Base-by-base conservation (phyloP, 2,888 invertebrate species). In the Candidula unifasciata region DNA sequence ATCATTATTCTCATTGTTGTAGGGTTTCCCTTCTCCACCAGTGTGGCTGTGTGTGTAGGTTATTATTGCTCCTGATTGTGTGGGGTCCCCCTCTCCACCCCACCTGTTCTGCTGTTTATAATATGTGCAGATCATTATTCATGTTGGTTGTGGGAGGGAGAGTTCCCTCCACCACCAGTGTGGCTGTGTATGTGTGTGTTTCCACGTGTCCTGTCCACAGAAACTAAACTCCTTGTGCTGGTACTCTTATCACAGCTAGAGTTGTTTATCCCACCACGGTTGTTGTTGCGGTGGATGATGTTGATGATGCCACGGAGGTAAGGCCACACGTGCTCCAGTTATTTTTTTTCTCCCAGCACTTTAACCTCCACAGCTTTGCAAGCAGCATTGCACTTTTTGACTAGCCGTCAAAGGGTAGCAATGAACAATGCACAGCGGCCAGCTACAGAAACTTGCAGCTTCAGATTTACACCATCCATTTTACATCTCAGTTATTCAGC, bases 171-270 rank as follows among this genome's bases (percentile, higher is more conserved):
- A 6, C 44, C 30, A 18, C 74, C 30, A 21, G 54, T 44, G 24
- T n/a, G 44, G 44, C 52, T 6, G 18, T 33, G 27, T 44, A 13
- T 6, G 18, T 33, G 27, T 44, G 44, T 44, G 1, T 1, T 13
- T 13, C 8, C 44, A 44, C 54, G 18, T 54, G 74, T 74, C 3
- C 24, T 37, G 35, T 66, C 35, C 64, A 64, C 78, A 44, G n/a
- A n/a, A 74, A 74, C 44, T 44, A 44, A 44, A 44, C 6, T 10
- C 13, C 44, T 60, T 80, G 80, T 80, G 80, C 82, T 82, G 82
- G 64, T 82, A 74, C 74, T 82, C 44, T 82, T n/a, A 74, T 74
- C 82, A 82, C 80, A 80, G 82, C 74, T 21, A 82, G 44, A 74
- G 44, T 60, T 82, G 44, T 74, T 60, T 37, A 6, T 18, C 74